Percentiles rank a stretch among this genome's conserved stretches.
These are phyloP conservation scores for Rutilus rutilus DNA, from an alignment of 2,113 vertebrate genomes.

Conservation along the genomic window DNA sequence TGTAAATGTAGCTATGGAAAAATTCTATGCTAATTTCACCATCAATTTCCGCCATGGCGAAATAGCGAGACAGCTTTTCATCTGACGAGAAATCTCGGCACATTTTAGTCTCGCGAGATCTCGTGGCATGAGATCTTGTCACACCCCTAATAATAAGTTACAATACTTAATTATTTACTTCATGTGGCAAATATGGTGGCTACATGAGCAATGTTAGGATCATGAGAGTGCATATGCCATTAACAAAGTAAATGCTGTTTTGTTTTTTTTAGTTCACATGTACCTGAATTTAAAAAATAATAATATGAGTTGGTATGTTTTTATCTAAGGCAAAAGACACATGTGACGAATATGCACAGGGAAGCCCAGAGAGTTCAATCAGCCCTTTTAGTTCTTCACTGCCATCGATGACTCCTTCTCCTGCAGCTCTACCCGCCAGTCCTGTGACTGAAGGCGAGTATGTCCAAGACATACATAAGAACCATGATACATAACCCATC, in stretches of 20 bases:
- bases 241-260: background rate
- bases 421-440: constrained; percentile 67
- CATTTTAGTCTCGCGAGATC: too few species aligned
- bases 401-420: constrained; percentile 66
- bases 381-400: constrained; percentile 65
- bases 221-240: background rate
- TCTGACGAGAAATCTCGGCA: too few species aligned
- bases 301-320: background rate
- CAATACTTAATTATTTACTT: too few species aligned
- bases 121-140: too few species aligned
- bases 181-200: background rate
- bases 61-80: too few species aligned
- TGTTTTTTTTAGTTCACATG: background rate
- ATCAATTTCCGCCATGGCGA: too few species aligned
- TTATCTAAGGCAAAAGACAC: constrained; percentile 73
- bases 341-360: constrained; percentile 82
- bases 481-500: background rate
- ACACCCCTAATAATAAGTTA: too few species aligned
- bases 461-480: background rate
- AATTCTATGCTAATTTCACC: too few species aligned
- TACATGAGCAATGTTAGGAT: background rate
- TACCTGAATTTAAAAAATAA: background rate
- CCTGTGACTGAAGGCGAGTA: constrained; percentile 85
- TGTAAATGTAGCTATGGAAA: too few species aligned
- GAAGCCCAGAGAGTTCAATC: constrained; percentile 64